Evolutionary conservation across 2,888 invertebrate genomes (phyloP), one percentile per base, ranked within the genome.

Genomic region (Trilocha varians): DNA sequence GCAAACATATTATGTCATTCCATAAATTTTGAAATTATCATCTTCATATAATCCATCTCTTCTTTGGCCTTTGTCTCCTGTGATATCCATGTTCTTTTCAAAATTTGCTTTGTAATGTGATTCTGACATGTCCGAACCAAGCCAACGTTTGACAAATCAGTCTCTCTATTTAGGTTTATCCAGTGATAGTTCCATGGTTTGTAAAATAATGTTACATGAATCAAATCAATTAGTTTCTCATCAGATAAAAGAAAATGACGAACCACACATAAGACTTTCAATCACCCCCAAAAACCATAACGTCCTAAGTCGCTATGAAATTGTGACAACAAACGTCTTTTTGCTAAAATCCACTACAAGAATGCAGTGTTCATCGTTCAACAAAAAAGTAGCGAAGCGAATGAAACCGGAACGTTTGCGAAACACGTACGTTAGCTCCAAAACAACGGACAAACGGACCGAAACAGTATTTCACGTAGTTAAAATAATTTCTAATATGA

Each of bases 341-440:
- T 25, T 25, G 11, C 11, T 9, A 25, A 25, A 6, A 9, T 25
- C 11, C 25, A 25, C 11, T 2, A 25, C 58, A 52, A 51, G 47
- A 55, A 48, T 55, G 58, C 52, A 56, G 45, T 47, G 45, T 50
- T 49, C n/a, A n/a, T 46, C 55, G 52, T 49, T 58, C 55, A 59
- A 58, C 55, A 52, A 47, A 47, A 42, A 38, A 38, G 13, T 8
- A 11, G 17, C 18, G 32, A 25, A 50, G 47, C 48, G 55, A 61
- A 67, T 67, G 66, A 65, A 51, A 50, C 47, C 52, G 52, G 50
- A 50, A 51, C 56, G 15, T 50, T 65, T 65, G 57, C 53, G 59
- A 65, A 64, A 62, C 62, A 59, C 55, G 59, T 65, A 52, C 25
- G 25, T 3, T 4, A 9, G 11, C 25, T 25, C 11, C 25, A 43